Evolutionary conservation across 2,113 vertebrate genomes (phyloP).

Genomic region (Eptatretus burgeri): DNA sequence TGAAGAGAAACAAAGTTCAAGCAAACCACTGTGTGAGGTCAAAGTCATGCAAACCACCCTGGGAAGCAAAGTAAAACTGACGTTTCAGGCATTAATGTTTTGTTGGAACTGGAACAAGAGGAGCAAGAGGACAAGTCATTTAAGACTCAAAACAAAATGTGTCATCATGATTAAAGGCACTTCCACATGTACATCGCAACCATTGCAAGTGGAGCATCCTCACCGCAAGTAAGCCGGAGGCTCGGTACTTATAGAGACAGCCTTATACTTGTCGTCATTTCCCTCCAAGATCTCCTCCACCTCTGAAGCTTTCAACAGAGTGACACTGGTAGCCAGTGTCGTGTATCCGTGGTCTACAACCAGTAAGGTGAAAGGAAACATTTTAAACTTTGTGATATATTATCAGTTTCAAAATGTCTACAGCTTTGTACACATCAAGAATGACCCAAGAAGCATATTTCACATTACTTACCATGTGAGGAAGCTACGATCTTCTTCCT

Average conservation of each 20-base stretch:
- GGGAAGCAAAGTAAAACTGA: no score
- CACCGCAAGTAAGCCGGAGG: constrained; percentile 4
- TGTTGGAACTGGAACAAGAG: no score
- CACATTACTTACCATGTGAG: constrained; percentile 41
- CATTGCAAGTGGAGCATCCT: neutral
- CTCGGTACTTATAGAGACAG: constrained; percentile 1
- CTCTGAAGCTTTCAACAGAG: neutral
- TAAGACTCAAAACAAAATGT: no score
- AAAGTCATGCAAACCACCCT: no score
- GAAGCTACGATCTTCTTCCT: constrained; percentile 97
- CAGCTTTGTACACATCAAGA: neutral
- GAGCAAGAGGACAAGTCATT: no score
- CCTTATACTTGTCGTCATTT: constrained; percentile 4
- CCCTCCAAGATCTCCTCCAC: constrained; percentile 6
- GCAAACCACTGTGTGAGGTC: no score
- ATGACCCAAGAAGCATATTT: neutral
- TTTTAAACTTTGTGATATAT: constrained; percentile 5
- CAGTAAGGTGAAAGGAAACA: constrained; percentile 10
- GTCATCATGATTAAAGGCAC: no score
- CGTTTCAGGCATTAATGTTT: no score
- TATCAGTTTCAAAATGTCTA: neutral
- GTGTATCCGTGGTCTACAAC: constrained; percentile 3
- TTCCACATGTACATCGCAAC: no score
- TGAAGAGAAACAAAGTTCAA: no score
- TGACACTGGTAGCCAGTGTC: constrained; percentile 4